Percentiles rank a stretch among this genome's conserved stretches.
Conservation (phyloP, 2,797 vertebrate species). For the Euphonia xanthogaster region DNA sequence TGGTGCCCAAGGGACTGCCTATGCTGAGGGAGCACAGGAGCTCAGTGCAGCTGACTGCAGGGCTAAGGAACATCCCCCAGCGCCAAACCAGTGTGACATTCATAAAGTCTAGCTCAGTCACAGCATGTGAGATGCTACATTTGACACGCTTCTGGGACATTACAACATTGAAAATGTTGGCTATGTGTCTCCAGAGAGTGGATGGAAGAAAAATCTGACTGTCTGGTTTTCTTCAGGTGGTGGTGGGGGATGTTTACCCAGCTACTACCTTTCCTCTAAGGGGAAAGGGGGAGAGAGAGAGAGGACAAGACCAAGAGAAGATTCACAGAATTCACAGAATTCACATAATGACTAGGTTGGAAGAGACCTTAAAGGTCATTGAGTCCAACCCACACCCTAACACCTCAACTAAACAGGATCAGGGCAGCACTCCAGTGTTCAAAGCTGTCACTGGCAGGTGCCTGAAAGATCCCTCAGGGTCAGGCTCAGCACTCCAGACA, state of each 20-base stretch:
- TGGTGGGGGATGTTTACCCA: background rate
- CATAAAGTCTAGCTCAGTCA: background rate
- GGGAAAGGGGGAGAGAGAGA: background rate
- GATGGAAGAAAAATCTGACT: background rate
- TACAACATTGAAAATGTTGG: background rate
- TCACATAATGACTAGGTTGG: background rate
- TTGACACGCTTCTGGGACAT: accelerated
- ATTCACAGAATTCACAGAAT: background rate
- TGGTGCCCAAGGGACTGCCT: background rate
- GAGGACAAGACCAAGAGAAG: background rate
- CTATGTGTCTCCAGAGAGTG: background rate
- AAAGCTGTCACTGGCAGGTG: constrained; percentile 43
- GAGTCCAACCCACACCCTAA: background rate
- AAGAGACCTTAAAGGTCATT: background rate
- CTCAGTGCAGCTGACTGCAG: background rate
- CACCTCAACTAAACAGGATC: background rate
- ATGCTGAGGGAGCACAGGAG: accelerated
- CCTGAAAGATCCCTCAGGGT: background rate
- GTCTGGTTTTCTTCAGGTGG: background rate
- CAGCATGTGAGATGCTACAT: background rate
- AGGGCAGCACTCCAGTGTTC: constrained; percentile 68
- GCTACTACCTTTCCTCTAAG: background rate
- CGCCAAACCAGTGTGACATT: background rate
- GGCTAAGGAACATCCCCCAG: background rate
- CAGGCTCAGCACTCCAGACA: constrained; percentile 41